phyloP scores from a whole-genome alignment of 2,888 invertebrate species.

The Saturnia pavonia region DNA sequence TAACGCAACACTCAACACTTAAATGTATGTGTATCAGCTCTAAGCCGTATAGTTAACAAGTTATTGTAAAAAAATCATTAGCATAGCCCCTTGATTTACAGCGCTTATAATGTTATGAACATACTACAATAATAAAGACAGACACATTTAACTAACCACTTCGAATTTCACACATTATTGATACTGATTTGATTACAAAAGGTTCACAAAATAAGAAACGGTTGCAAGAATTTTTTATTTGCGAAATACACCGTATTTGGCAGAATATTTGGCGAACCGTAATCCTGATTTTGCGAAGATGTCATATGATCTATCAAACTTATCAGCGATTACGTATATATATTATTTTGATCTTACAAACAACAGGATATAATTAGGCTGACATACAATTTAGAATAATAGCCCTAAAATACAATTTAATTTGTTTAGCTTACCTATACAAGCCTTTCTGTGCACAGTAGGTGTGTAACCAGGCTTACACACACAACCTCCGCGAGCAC shows the following conservation, averaged over 20 bases:
- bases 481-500: slow-evolving; percentile 87
- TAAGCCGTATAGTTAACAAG: too few species aligned
- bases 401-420: neutral
- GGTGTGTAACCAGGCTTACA: slow-evolving; percentile 84
- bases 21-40: too few species aligned
- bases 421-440: slow-evolving; percentile 63
- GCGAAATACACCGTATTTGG: neutral
- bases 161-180: neutral
- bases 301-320: too few species aligned
- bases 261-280: neutral
- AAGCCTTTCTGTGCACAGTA: slow-evolving; percentile 71
- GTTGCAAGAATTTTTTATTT: neutral
- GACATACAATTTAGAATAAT: neutral
- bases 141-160: neutral
- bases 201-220: neutral
- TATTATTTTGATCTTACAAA: too few species aligned
- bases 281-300: neutral
- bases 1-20: too few species aligned
- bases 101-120: neutral
- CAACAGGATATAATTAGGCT: too few species aligned
- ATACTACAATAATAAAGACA: neutral
- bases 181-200: neutral
- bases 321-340: too few species aligned
- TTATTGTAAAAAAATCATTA: too few species aligned
- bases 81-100: too few species aligned